These are phyloP conservation scores for Clostera curtula DNA, from an alignment of 2,888 invertebrate species.

Conservation along the genomic window DNA sequence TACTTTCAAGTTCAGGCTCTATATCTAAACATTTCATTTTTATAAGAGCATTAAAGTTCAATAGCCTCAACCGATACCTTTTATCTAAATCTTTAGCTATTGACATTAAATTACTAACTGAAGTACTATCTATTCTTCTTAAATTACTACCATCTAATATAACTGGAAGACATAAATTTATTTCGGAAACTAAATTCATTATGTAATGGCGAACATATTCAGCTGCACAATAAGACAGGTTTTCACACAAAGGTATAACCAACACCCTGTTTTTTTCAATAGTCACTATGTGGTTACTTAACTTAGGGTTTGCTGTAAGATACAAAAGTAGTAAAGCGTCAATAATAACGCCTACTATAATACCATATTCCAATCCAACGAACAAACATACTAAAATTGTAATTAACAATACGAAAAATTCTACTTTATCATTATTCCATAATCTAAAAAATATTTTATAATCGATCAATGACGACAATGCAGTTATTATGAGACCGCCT, in stretches of 20 bases:
- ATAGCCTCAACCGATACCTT: conserved; percentile 34
- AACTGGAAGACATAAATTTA: conserved; percentile 25
- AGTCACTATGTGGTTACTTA: conserved; percentile 31
- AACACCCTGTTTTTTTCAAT: conserved; percentile 35
- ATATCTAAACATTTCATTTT: conserved; percentile 44
- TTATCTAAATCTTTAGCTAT: conserved; percentile 49
- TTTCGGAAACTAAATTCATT: conserved; percentile 27
- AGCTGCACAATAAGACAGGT: conserved; percentile 52
- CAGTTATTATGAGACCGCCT: conserved; percentile 90
- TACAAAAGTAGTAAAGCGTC: conserved; percentile 51
- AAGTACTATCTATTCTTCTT: conserved; percentile 49
- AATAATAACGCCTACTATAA: conserved; percentile 43
- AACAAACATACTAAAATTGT: conserved; percentile 43
- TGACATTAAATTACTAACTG: conserved; percentile 49
- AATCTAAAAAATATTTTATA: conserved; percentile 76
- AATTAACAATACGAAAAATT: conserved; percentile 36
- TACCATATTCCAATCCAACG: conserved; percentile 56
- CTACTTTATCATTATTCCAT: conserved; percentile 85
- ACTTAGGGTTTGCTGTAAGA: conserved; percentile 42
- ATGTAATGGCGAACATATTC: conserved; percentile 45
- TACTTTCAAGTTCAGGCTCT: conserved; percentile 29
- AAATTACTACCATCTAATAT: conserved; percentile 49
- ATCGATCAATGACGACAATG: conserved; percentile 91
- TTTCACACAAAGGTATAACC: conserved; percentile 39
- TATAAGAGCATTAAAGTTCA: conserved; percentile 43